These are phyloP conservation scores for Monomorium pharaonis DNA, from an alignment of 1,140 invertebrate genomes.

Conservation along the genomic window DNA sequence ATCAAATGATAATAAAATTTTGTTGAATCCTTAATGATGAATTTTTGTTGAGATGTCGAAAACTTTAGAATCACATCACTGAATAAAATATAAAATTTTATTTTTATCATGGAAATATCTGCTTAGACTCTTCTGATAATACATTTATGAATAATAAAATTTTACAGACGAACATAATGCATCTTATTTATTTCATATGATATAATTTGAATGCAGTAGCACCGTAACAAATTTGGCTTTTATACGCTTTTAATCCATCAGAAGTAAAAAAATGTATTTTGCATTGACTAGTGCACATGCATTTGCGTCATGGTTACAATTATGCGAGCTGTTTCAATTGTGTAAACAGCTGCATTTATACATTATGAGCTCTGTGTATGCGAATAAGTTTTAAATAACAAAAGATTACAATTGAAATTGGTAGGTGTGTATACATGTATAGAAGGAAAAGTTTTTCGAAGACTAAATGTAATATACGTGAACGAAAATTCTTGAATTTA, in stretches of 20 bases:
- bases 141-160: conserved; percentile 13
- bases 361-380: too few species aligned
- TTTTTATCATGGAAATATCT: neutral
- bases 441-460: neutral
- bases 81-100: conserved; percentile 1
- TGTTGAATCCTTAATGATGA: neutral
- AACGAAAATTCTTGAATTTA: conserved; percentile 14
- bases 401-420: neutral
- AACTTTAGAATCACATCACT: neutral
- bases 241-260: conserved; percentile 7
- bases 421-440: too few species aligned
- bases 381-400: neutral
- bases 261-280: conserved; percentile 15
- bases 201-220: neutral
- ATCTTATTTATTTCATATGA: neutral
- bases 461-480: neutral
- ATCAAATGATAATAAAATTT: neutral
- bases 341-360: neutral
- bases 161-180: conserved; percentile 23
- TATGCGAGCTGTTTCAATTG: neutral
- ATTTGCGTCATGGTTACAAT: neutral
- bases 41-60: neutral
- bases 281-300: neutral
- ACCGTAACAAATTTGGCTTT: conserved; percentile 18
- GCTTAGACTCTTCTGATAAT: neutral